These are phyloP conservation scores for Melinaea menophilus DNA, from an alignment of 2,888 invertebrate genomes.

Conservation along the genomic window DNA sequence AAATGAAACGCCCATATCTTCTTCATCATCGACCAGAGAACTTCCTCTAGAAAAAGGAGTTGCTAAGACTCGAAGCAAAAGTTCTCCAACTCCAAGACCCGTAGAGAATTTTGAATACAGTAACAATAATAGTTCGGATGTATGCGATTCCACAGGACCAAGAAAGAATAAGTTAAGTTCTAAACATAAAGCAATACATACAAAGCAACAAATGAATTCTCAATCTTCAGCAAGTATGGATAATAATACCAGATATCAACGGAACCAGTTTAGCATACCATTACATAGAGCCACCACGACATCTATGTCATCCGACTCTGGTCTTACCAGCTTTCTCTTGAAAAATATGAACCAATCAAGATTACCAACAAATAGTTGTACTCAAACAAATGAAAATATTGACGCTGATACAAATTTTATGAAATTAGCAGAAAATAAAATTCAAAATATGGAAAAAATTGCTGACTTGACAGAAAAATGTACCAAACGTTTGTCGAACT, in stretches of 20 bases:
- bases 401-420: conserved; percentile 57
- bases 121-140: conserved; percentile 26
- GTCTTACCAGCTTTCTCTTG: conserved; percentile 21
- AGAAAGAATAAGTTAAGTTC: conserved; percentile 8
- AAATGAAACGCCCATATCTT: conserved; percentile 25
- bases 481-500: conserved; percentile 65
- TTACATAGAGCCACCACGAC: conserved; percentile 31
- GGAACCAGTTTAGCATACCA: conserved; percentile 20
- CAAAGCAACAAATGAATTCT: neutral
- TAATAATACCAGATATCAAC: neutral
- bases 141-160: conserved; percentile 22
- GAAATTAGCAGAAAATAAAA: conserved; percentile 63
- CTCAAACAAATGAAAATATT: conserved; percentile 55
- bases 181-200: conserved; percentile 31
- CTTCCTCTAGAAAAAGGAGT: conserved; percentile 25
- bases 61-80: conserved; percentile 41
- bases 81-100: conserved; percentile 45
- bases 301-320: conserved; percentile 44
- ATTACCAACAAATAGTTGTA: conserved; percentile 47
- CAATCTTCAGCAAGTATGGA: neutral
- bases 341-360: conserved; percentile 23
- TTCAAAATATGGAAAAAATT: conserved; percentile 72
- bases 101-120: conserved; percentile 22
- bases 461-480: conserved; percentile 71
- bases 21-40: conserved; percentile 41